Percentiles rank a stretch among this genome's conserved stretches.
These are phyloP conservation scores for Stichodactyla mertensii DNA, from an alignment of 64 coral and sea anemone species.

Conservation along the genomic window DNA sequence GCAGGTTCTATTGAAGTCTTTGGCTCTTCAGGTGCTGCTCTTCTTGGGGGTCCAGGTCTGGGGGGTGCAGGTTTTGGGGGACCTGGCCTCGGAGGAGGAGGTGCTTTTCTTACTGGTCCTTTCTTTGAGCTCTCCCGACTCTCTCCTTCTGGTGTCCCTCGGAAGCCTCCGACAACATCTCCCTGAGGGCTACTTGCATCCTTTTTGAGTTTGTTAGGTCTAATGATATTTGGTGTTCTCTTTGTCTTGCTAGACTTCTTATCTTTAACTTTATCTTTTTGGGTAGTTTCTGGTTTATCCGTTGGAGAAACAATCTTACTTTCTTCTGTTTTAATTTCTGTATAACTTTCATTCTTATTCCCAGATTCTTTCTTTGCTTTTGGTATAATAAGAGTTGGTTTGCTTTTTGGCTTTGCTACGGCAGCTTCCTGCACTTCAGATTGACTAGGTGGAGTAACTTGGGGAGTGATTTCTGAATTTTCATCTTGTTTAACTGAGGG, in stretches of 20 bases:
- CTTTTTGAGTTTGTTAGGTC: conserved; percentile 20
- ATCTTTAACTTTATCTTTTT: conserved; percentile 14
- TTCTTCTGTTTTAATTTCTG: conserved; percentile 49
- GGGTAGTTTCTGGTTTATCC: neutral
- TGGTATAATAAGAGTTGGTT: conserved; percentile 45
- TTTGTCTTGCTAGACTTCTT: conserved; percentile 10
- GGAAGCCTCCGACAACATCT: neutral
- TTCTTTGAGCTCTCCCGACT: conserved; percentile 19
- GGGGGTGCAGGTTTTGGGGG: conserved; percentile 21
- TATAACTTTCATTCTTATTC: conserved; percentile 23
- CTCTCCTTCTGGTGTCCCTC: conserved; percentile 25
- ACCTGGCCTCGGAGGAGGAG: conserved; percentile 41
- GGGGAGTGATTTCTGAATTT: neutral
- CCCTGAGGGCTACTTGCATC: neutral
- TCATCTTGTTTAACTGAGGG: conserved; percentile 6
- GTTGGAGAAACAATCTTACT: neutral
- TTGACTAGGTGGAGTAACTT: neutral
- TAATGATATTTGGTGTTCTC: conserved; percentile 1
- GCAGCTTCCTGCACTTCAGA: neutral
- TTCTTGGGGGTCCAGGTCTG: conserved; percentile 32
- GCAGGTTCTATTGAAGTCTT: neutral
- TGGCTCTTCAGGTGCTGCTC: neutral
- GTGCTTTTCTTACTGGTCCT: conserved; percentile 34
- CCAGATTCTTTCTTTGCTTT: conserved; percentile 5
- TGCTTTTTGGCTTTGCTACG: conserved; percentile 18